Evolutionary conservation across 1,140 invertebrate species (phyloP), one percentile per base, ranked within the genome.

Genomic region (Trichonephila clavata): DNA sequence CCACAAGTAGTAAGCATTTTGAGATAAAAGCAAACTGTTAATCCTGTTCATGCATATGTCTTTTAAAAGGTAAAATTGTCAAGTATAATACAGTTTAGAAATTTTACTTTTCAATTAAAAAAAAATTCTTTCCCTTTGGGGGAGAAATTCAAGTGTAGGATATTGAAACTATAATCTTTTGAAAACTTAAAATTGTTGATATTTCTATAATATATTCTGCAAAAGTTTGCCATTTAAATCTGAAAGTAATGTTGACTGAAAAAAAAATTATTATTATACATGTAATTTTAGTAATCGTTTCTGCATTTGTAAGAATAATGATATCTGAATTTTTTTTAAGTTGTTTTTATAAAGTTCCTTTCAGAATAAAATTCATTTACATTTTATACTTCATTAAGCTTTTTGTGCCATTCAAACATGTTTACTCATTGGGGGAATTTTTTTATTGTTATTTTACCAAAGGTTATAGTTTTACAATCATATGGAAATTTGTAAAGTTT

Each of bases 361-460:
- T 84, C 86, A 20, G 16, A 65, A 59, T 63, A 20, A 87, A 63
- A 27, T 87, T 63, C 13, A 18, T 57, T 57, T 86, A 32, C 63
- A 24, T 84, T 32, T 57, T 84, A 24, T 68, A 50, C 63, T 24
- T 63, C 59, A 50, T n/a, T 87, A 87, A 87, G 86, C 21, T 87
- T 87, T 39, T 61, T 87, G 86, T 87, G 86, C 86, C 86, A 87
- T 87, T 57, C 20, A 32, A 20, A 63, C 16, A 87, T 43, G n/a
- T 50, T 60, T 83, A 57, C 13, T 39, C 80, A 59, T 84, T 87
- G 24, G 21, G 18, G 61, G 86, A n/a, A 39, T 87, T 63, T 87
- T 63, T 57, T 57, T n/a, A 57, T 63, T 59, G 50, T 84, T 84
- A 32, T 86, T 87, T 65, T 43, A 87, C 86, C 86, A 87, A 87